Base-by-base conservation (phyloP, 92 coral and sea anemone species). In the Plumapathes pennacea region DNA sequence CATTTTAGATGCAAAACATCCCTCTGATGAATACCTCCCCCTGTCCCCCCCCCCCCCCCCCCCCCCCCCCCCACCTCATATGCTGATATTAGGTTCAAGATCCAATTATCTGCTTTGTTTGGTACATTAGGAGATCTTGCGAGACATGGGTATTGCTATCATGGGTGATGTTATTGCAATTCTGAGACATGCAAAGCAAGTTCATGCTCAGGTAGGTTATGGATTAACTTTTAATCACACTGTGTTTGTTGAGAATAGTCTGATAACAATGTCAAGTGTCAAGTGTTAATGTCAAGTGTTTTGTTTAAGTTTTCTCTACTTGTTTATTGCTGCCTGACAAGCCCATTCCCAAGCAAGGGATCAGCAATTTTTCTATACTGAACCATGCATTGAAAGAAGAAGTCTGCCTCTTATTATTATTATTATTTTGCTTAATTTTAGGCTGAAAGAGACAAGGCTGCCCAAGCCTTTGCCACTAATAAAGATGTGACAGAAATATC, bases 141-240 rank as follows among this genome's bases (percentile, higher is more conserved):
- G 85, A 61, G 98, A 92, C 79, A 92, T 92, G 81, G 90, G 89
- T 4, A 85, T 92, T 38, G 73, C 77, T 2, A 88, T 88, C 2
- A 92, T 92, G 98, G 98, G 98, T 32, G 98, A 92, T 32, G 67
- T 92, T 15, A 92, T 92, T 64, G 89, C 96, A 5, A 92, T 92
- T 15, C 54, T 92, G 42, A 85, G 91, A 43, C 98, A 92, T 67
- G 86, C 92, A 48, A 88, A 65, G 32, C 78, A 82, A 45, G 98
- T 92, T 37, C 89, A 84, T 76, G 96, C 92, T 2, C 95, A 88
- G 86, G 96, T 88, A 88, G 9, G 27, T 10, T 49, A 7, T 25
- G 32, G 10, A 15, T 4, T n/a, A 0, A 12, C 47, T 36, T 19
- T 25, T 2, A 14, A 20, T 19, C 2, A n/a, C n/a, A n/a, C 39